Evolutionary conservation across 2,797 vertebrate species (phyloP).

Genomic region (Okamejei kenojei): DNA sequence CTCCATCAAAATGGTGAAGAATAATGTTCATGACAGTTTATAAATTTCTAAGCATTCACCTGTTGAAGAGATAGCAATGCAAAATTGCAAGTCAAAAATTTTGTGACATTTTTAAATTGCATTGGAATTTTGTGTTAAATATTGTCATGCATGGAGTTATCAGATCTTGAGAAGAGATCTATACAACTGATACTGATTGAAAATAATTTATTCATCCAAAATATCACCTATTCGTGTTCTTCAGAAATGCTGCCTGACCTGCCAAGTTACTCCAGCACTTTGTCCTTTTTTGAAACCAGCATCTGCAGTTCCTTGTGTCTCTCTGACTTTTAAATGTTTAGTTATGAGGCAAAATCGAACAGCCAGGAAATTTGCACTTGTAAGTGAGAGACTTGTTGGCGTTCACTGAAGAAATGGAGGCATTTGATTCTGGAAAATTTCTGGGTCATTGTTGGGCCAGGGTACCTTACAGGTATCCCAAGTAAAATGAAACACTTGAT

Average conservation of each 20-base stretch:
- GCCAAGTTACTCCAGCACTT: no score
- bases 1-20: neutral
- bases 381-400: neutral
- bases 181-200: neutral
- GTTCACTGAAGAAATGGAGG: neutral
- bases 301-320: no score
- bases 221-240: no score
- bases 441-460: neutral
- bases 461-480: neutral
- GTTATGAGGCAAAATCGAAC: neutral
- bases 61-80: no score
- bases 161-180: neutral
- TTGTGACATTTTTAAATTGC: neutral
- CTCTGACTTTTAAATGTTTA: neutral
- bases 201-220: no score
- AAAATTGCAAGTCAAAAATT: neutral
- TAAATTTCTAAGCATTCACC: neutral
- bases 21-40: neutral
- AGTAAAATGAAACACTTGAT: neutral
- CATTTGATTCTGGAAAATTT: neutral
- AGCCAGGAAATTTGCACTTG: neutral
- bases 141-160: neutral
- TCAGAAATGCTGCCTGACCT: no score
- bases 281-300: no score
- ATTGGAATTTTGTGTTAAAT: neutral